Evolutionary conservation across 2,888 invertebrate genomes (phyloP), one percentile per base, ranked within the genome.

Genomic region (Tiphia femorata): DNA sequence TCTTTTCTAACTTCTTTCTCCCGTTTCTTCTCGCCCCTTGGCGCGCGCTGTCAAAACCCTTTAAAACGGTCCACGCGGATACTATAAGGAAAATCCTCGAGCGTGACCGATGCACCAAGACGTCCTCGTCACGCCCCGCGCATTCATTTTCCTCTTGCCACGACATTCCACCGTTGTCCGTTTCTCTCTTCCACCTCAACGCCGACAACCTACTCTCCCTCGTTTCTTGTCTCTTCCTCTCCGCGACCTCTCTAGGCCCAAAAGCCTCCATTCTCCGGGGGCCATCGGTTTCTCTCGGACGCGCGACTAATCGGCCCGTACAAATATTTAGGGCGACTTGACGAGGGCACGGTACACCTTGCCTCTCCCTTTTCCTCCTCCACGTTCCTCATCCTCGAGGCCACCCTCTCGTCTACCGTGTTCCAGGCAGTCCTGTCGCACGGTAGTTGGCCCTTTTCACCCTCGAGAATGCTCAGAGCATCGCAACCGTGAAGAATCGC

Each of bases 301-400:
- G 68, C 73, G 72, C 64, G 64, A 70, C 76, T 73, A 73, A 74
- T 76, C 72, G 72, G 42, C 25, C 55, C 64, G 64, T 63, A 67
- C 70, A 75, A 75, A 76, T 73, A 74, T 74, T 72, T 76, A 68
- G 66, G 61, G 44, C 69, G 62, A 46, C 57, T 50, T 40, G 33
- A 47, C 35, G 19, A 38, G 17, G 27, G 19, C 33, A 55, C 37
- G 50, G 54, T 21, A 25, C 21, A 27, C 25, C 41, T 23, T 23
- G 10, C 23, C 25, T 12, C 27, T 14, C 17, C 43, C 16, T 7
- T 10, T 23, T 12, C 5, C 25, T 21, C 14, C 49, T 38, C 14
- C 5, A 30, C 52, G 3, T 25, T 21, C 21, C 59, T 53, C 48
- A n/a, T n/a, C n/a, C n/a, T n/a, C n/a, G n/a, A n/a, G n/a, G n/a